Evolutionary conservation across 2,113 vertebrate species (phyloP).

Genomic region (Chionomys nivalis): DNA sequence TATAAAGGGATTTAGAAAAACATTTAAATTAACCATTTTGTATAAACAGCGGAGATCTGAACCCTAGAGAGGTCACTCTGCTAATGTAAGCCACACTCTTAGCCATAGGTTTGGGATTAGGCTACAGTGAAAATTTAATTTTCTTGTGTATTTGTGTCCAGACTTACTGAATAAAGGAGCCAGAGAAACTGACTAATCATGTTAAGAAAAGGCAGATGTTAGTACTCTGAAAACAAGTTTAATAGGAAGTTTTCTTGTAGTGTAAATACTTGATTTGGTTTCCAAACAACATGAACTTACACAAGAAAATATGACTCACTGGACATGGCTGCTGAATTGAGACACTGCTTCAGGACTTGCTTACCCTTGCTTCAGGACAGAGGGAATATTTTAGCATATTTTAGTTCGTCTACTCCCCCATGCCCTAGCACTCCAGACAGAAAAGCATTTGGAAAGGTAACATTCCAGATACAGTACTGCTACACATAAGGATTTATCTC

Average conservation of each 20-base stretch:
- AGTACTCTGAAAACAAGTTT: conserved; percentile 18
- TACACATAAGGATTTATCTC: neutral
- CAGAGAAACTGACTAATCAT: neutral
- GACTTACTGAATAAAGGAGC: neutral
- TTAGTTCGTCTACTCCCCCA: neutral
- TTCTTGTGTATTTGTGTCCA: neutral
- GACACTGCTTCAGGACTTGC: neutral
- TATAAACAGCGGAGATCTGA: neutral
- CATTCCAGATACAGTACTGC: neutral
- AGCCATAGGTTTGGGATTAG: neutral
- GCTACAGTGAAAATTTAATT: neutral
- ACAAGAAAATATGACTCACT: neutral
- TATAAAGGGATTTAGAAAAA: neutral
- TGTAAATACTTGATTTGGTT: conserved; percentile 42
- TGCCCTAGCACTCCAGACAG: neutral
- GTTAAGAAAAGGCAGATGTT: conserved; percentile 4
- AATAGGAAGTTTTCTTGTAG: neutral
- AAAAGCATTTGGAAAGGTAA: conserved; percentile 12
- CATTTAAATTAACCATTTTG: conserved; percentile 13
- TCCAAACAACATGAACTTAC: conserved; percentile 35
- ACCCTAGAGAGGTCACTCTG: neutral
- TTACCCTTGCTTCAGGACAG: conserved; percentile 23
- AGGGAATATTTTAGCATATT: neutral
- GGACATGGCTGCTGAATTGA: neutral
- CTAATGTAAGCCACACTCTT: neutral